Conservation (phyloP, 2,888 invertebrate species). For the Notodonta dromedarius region DNA sequence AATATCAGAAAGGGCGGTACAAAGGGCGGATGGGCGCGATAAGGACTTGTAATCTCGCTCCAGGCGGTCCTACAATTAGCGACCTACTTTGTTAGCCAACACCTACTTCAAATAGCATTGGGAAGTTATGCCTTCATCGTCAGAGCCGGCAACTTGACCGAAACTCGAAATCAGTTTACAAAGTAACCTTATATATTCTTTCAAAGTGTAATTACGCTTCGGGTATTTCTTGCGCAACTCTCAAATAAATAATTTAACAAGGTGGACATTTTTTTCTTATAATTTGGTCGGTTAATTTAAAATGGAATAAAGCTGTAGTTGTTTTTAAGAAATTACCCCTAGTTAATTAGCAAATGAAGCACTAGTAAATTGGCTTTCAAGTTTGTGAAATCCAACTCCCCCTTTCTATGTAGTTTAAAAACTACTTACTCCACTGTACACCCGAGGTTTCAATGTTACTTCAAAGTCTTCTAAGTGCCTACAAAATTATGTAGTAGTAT, state of each 20-base stretch:
- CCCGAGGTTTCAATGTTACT: not conserved
- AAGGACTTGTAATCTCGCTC: constrained; percentile 48
- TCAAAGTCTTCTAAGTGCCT: not conserved
- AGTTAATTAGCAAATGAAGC: too few species aligned
- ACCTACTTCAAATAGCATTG: constrained; percentile 41
- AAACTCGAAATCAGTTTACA: constrained; percentile 43
- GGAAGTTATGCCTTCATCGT: constrained; percentile 16
- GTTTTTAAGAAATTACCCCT: too few species aligned
- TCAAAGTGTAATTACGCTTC: constrained; percentile 20
- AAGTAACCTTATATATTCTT: constrained; percentile 28
- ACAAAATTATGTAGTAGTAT: not conserved
- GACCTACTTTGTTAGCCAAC: constrained; percentile 49
- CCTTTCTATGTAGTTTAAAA: not conserved
- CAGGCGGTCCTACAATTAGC: constrained; percentile 46
- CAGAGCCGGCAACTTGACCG: constrained; percentile 24
- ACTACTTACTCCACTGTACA: not conserved
- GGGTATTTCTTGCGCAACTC: constrained; percentile 12
- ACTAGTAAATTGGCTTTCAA: not conserved
- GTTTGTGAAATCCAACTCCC: not conserved
- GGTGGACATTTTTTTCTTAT: not conserved
- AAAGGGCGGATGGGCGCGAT: constrained; percentile 35
- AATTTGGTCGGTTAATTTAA: not conserved
- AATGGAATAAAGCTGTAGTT: too few species aligned
- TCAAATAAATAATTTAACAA: constrained; percentile 12
- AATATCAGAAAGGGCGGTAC: constrained; percentile 31